These are phyloP conservation scores for Zaprionus davidi DNA, from an alignment of 1,140 invertebrate genomes.

Conservation along the genomic window DNA sequence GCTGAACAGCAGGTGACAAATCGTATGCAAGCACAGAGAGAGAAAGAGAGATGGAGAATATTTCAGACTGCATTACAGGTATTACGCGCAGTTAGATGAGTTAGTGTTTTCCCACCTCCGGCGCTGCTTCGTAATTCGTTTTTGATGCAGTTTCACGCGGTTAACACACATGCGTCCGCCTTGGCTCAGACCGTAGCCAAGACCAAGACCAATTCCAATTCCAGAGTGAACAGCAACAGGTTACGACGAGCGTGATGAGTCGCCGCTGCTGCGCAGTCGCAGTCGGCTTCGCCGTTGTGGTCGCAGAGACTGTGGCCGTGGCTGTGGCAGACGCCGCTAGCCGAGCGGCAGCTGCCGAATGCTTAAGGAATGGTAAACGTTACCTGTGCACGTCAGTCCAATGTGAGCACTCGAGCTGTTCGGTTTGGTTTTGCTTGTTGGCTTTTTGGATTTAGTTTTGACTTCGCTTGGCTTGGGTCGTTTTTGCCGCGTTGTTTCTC, in stretches of 20 bases:
- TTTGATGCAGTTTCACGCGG: constrained; percentile 40
- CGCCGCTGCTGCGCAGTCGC: constrained; percentile 8
- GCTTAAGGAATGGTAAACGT: constrained; percentile 84
- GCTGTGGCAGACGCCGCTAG: constrained; percentile 6
- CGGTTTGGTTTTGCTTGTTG: constrained; percentile 59
- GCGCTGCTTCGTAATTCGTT: constrained; percentile 29
- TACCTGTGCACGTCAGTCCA: constrained; percentile 78
- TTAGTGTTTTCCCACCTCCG: constrained; percentile 3
- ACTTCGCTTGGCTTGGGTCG: neutral
- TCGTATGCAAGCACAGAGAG: neutral
- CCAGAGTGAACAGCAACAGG: constrained; percentile 34
- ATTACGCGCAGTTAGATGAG: constrained; percentile 15
- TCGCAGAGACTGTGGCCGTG: constrained; percentile 21
- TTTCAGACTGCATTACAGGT: constrained; percentile 12
- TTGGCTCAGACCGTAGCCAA: constrained; percentile 46
- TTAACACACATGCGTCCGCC: constrained; percentile 26
- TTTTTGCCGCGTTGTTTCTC: constrained; percentile 30
- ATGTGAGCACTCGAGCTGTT: constrained; percentile 81
- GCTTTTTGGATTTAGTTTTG: constrained; percentile 16
- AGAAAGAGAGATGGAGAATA: neutral
- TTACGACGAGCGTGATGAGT: constrained; percentile 5
- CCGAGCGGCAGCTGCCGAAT: constrained; percentile 56
- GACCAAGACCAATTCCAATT: constrained; percentile 38
- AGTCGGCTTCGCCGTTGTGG: constrained; percentile 16
- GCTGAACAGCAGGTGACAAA: constrained; percentile 10